Conservation (phyloP, 2,888 invertebrate species). For the Coecobrya sp. region DNA sequence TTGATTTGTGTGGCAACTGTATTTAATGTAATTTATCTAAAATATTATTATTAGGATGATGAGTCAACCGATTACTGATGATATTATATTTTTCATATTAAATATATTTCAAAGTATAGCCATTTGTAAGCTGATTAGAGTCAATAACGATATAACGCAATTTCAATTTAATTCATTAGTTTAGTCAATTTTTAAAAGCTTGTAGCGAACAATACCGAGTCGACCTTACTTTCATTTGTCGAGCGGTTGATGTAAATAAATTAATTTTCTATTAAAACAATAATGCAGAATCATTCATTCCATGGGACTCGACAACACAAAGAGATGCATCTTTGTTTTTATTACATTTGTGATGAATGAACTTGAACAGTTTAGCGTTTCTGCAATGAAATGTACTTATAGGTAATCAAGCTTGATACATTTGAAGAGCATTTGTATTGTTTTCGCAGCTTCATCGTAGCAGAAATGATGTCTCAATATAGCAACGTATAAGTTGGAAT, state of each 20-base stretch:
- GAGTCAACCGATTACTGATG: too few relatives aligned
- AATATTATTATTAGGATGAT: neutral
- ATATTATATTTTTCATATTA: neutral
- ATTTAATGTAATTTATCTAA: neutral
- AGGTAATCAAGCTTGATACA: neutral
- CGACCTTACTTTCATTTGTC: slow-evolving; percentile 36
- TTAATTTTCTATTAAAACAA: slow-evolving; percentile 35
- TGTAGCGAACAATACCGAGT: neutral
- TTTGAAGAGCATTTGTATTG: too few relatives aligned
- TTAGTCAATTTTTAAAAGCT: too few relatives aligned
- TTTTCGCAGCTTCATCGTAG: too few relatives aligned
- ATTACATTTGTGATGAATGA: neutral
- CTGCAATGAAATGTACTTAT: neutral
- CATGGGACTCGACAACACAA: neutral
- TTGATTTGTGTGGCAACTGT: neutral
- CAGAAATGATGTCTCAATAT: slow-evolving; percentile 37
- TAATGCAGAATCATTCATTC: slow-evolving; percentile 12
- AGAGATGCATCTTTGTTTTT: neutral
- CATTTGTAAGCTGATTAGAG: neutral
- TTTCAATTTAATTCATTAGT: neutral
- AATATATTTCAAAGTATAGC: too few relatives aligned
- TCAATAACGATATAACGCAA: too few relatives aligned
- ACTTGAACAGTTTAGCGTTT: slow-evolving; percentile 2
- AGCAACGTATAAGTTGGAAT: slow-evolving; percentile 1
- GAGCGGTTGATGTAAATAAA: neutral